A percentile compares a stretch with the other conserved stretches of the same genome.
Conservation (phyloP, 37 sponge, comb jelly and placozoan genomes). For the Halisarca cf. caerulea region DNA sequence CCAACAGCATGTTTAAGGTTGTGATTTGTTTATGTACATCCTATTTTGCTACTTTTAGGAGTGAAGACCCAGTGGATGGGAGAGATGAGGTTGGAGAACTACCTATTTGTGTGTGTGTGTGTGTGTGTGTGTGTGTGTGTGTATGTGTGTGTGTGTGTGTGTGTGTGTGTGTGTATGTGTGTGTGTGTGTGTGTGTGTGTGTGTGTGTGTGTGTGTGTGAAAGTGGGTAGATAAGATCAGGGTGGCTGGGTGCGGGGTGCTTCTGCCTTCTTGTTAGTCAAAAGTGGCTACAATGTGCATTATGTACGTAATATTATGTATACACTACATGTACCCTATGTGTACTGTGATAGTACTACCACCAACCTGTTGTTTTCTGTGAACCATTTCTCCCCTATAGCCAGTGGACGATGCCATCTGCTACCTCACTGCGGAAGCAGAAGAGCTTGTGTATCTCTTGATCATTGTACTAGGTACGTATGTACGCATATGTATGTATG, state of each 20-base stretch:
- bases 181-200: too few relatives aligned
- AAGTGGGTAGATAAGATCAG: too few relatives aligned
- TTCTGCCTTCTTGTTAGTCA: too few relatives aligned
- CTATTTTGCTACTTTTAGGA: not conserved
- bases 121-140: conserved; percentile 20
- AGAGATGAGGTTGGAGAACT: not conserved
- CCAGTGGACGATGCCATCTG: conserved; percentile 55
- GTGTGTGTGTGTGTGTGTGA: too few relatives aligned
- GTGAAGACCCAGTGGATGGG: not conserved
- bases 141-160: too few relatives aligned
- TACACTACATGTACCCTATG: too few relatives aligned
- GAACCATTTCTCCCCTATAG: conserved; percentile 1
- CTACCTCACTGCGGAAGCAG: conserved; percentile 67
- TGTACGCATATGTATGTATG: not conserved
- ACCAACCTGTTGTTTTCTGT: too few relatives aligned
- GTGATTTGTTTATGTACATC: too few relatives aligned
- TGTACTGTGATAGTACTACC: too few relatives aligned
- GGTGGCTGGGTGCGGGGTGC: too few relatives aligned
- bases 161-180: too few relatives aligned
- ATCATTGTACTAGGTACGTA: conserved; percentile 63
- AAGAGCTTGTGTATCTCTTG: conserved; percentile 74
- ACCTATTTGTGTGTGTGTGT: not conserved
- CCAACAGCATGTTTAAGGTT: too few relatives aligned
- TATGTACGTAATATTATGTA: not conserved
- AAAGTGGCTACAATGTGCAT: not conserved